Percentiles rank a stretch among this genome's conserved stretches.
Evolutionary conservation across 2,888 invertebrate species (phyloP).

Genomic region (Hyposoter didymator): DNA sequence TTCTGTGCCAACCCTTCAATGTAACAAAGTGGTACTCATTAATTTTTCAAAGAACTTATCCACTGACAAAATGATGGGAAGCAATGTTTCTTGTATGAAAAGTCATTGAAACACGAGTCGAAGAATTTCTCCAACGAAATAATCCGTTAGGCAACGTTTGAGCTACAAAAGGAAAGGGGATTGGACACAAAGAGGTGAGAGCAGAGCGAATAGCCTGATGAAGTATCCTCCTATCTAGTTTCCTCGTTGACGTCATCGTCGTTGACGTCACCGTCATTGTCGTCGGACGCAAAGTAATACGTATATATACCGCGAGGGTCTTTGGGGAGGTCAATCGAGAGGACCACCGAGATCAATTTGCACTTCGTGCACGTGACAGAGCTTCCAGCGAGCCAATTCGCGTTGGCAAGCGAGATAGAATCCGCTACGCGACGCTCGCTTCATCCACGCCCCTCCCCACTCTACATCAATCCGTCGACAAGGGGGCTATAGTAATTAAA

Average conservation of each 20-base stretch:
- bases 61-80: neutral
- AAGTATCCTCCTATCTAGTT: constrained; percentile 9
- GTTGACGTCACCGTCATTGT: constrained; percentile 37
- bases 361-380: constrained; percentile 80
- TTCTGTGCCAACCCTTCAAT: constrained; percentile 11
- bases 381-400: constrained; percentile 80
- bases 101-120: neutral
- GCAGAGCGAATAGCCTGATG: neutral
- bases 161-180: neutral
- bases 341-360: constrained; percentile 80
- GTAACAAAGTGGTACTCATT: constrained; percentile 14
- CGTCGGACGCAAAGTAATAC: constrained; percentile 32
- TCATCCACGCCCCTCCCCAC: constrained; percentile 22
- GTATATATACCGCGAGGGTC: constrained; percentile 50
- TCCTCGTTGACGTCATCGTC: constrained; percentile 41
- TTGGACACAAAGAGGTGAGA: neutral
- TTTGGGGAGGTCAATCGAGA: constrained; percentile 72
- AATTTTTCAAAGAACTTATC: neutral
- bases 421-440: constrained; percentile 42
- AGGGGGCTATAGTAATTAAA: constrained; percentile 80
- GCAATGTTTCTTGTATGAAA: neutral
- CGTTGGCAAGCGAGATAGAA: constrained; percentile 66
- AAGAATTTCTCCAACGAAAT: neutral
- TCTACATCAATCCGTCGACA: constrained; percentile 34
- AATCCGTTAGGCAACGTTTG: neutral